Base-by-base conservation (phyloP, 1,140 invertebrate genomes). In the Drosophila triauraria region DNA sequence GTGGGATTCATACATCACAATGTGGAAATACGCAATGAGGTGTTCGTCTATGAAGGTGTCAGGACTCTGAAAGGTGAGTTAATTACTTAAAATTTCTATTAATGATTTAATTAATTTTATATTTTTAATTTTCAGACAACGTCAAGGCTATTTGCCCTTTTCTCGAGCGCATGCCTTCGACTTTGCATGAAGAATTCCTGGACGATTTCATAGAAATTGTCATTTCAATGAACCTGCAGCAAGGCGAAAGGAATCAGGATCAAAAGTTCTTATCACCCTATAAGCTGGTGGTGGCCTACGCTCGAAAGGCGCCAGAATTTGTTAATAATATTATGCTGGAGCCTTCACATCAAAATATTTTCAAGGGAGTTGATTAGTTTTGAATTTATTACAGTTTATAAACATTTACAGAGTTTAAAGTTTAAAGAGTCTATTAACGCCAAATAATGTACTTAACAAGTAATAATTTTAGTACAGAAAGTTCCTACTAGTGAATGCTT, bases 81-180 rank as follows among this genome's bases (percentile, higher is more conserved):
- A 32, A 7, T 8, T 8, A 35, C 4, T 7, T 15, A 2, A 0
- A 9, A 15, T 2, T 10, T 6, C 32, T 25, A 17, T 13, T 0
- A 8, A 17, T 30, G n/a, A 15, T 5, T 2, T n/a, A 30, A 17
- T 10, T 17, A 40, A 40, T 20, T 3, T 9, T 23, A 20, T 32
- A 42, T 35, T 25, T 15, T 15, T 13, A 3, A 69, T 50, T 71
- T 46, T 5, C 10, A 83, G 96, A 95, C 80, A 95, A 96, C 30
- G 93, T 95, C 0, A 93, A 93, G 64, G 96, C 96, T 0, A 95
- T 97, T 5, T 97, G 96, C 87, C 97, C 97, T 0, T 97, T 97
- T 80, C 82, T 96, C 46, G 92, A 94, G 4, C 92, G 94, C 27
- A 95, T 98, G 63, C 95, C 96, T 0, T 76, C 93, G 0, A 88